Evolutionary conservation across 2,888 invertebrate species (phyloP).

Genomic region (Therioaphis trifolii): DNA sequence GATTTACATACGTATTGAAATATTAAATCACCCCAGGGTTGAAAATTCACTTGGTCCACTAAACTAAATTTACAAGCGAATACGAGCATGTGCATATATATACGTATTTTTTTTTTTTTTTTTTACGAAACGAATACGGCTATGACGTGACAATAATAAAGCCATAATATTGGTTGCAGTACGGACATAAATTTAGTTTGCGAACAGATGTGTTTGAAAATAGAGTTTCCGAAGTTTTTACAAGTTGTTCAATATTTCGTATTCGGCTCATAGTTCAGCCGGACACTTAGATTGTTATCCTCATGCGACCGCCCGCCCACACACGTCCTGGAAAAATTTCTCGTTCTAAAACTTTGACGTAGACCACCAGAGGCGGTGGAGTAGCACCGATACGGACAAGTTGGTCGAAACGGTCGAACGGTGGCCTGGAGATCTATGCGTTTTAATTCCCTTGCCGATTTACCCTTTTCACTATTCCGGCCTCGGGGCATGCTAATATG

Average conservation of each 20-base stretch:
- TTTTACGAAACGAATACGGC: too few relatives aligned
- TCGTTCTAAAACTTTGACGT: conserved; percentile 9
- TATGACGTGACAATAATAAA: too few relatives aligned
- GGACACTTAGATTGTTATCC: not conserved
- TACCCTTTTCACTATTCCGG: not conserved
- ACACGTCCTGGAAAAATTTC: not conserved
- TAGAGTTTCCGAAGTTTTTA: conserved; percentile 25
- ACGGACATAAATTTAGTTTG: conserved; percentile 21
- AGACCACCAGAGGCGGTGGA: not conserved
- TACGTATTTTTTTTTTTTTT: not conserved
- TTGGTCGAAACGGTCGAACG: not conserved
- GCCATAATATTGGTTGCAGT: too few relatives aligned
- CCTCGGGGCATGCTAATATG: not conserved
- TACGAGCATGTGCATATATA: too few relatives aligned
- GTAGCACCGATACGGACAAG: not conserved
- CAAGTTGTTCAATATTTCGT: conserved; percentile 13
- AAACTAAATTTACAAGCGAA: too few relatives aligned
- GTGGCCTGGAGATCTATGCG: not conserved
- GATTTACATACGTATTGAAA: too few relatives aligned
- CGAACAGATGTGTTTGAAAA: conserved; percentile 27
- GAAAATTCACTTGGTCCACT: too few relatives aligned
- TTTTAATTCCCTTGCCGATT: conserved; percentile 16
- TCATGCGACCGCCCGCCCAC: not conserved
- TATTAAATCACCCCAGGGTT: too few relatives aligned
- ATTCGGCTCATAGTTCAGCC: not conserved